Conservation (phyloP, 2,888 invertebrate species). For the Chymomyza caudatula region DNA sequence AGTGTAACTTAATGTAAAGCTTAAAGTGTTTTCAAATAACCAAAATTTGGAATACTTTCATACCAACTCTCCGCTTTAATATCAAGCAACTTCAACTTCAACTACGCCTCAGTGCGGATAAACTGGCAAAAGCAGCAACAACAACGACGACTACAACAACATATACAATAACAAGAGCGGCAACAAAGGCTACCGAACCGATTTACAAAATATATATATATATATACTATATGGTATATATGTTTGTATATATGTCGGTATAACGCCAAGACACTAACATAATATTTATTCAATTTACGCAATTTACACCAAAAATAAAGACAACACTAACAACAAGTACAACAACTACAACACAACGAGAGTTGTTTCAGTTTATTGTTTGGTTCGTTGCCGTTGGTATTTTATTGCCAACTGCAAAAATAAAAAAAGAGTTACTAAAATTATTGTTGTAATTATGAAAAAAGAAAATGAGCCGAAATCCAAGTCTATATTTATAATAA, state of each 20-base stretch:
- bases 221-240: conserved; percentile 27
- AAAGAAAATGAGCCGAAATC: conserved; percentile 42
- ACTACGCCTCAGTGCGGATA: conserved; percentile 57
- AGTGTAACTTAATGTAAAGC: too few species aligned
- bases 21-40: too few species aligned
- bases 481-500: conserved; percentile 32
- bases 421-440: too few species aligned
- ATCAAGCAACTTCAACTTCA: conserved; percentile 29
- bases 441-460: conserved; percentile 46
- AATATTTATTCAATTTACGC: conserved; percentile 70
- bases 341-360: background rate
- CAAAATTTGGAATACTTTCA: too few species aligned
- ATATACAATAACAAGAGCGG: conserved; percentile 21
- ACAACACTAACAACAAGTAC: conserved; percentile 17
- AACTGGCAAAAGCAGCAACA: conserved; percentile 24
- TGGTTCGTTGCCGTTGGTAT: conserved; percentile 23
- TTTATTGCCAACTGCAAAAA: conserved; percentile 58
- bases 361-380: background rate
- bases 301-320: conserved; percentile 51
- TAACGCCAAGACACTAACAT: conserved; percentile 43
- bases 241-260: background rate
- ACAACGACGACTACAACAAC: conserved; percentile 15
- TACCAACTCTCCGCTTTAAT: background rate
- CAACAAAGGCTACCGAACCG: conserved; percentile 39
- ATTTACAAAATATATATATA: conserved; percentile 55